Evolutionary conservation across 2,888 invertebrate species (phyloP), one percentile per base, ranked within the genome.

Genomic region (Phlogophora meticulosa): DNA sequence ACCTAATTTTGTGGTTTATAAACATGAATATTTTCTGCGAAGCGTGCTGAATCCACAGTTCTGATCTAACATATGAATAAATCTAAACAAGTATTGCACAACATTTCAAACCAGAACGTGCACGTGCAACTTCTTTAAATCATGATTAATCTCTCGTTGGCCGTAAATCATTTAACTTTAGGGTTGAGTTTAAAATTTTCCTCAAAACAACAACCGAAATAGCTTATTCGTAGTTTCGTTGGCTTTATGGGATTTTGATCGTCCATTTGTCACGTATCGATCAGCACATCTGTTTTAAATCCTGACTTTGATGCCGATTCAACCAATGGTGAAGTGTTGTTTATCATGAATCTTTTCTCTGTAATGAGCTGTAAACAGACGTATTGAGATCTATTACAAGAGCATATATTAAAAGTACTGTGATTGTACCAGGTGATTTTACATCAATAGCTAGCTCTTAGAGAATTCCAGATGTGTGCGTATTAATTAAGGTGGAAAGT

Each of bases 171-270:
- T 57, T 20, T 22, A 49, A 59, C 46, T 68, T 53, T 61, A 52
- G 59, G 52, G 58, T 68, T 61, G 15, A 62, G 17, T 43, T 61
- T 53, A 63, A 60, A 64, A 59, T 68, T 68, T 76, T 72, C 72
- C 46, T 13, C 53, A 38, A 60, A 78, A 68, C 65, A 64, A 72
- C 70, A 69, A 51, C 40, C 36, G 40, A 13, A 70, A 58, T 67
- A 45, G 51, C 66, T 53, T 70, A 62, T 72, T 69, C 64, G 11
- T 28, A 72, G 40, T 62, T 67, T 72, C 36, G 36, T 62, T 43
- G 69, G 62, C 64, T 83, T 79, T 73, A 79, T 82, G 59, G 66
- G 49, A 48, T 72, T 76, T 81, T 81, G 62, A 83, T 79, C 59
- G 68, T 28, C 56, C 62, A 79, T 81, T 79, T 66, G 65, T 74